A percentile compares a stretch with the other conserved stretches of the same genome.
Evolutionary conservation across 1,140 invertebrate species (phyloP).

Genomic region (Acyrthosiphon pisum): DNA sequence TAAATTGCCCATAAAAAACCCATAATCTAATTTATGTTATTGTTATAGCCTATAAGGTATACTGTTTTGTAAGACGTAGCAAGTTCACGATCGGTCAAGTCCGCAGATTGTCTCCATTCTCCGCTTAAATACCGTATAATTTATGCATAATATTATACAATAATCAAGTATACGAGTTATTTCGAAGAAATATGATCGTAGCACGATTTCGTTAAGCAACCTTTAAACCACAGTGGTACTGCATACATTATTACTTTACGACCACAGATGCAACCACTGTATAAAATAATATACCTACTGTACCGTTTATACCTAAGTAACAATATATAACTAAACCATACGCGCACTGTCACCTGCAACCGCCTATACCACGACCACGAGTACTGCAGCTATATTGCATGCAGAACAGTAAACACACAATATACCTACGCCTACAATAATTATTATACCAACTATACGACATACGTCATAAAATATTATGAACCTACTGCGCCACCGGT

Average conservation of each 20-base stretch:
- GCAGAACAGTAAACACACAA: background rate
- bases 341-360: background rate
- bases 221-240: background rate
- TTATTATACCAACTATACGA: too few relatives aligned
- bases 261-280: background rate
- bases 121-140: too few relatives aligned
- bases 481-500: background rate
- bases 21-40: background rate
- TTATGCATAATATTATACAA: background rate
- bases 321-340: background rate
- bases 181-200: background rate
- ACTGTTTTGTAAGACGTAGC: background rate
- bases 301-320: too few relatives aligned
- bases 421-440: background rate
- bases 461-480: background rate
- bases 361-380: background rate
- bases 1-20: background rate
- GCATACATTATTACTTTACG: background rate
- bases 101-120: background rate
- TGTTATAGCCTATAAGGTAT: too few relatives aligned
- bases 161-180: background rate
- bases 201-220: background rate
- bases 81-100: background rate
- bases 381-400: background rate
- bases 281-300: background rate